Conservation (phyloP, 2,888 invertebrate species). For the Flexamia atlantica region DNA sequence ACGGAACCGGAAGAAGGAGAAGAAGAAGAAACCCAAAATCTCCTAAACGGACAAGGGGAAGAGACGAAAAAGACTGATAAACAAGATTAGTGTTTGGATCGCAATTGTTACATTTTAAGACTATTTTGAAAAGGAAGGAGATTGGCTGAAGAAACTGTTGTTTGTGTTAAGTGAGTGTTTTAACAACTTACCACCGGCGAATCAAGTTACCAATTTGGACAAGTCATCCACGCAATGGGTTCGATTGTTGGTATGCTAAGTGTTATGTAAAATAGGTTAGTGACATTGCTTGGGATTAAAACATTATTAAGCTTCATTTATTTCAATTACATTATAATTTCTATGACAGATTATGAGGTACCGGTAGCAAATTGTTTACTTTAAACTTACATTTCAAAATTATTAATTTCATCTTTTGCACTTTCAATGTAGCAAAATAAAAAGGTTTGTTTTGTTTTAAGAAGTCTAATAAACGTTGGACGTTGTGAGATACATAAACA, state of each 20-base stretch:
- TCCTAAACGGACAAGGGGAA: not conserved
- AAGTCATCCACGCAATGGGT: not conserved
- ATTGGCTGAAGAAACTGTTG: not conserved
- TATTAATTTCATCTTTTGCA: too few relatives aligned
- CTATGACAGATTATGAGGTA: too few relatives aligned
- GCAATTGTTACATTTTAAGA: not conserved
- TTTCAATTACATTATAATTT: too few relatives aligned
- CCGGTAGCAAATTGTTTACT: too few relatives aligned
- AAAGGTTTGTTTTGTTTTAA: too few relatives aligned
- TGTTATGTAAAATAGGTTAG: too few relatives aligned
- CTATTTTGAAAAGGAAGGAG: not conserved
- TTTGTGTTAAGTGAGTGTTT: not conserved
- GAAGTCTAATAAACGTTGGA: too few relatives aligned
- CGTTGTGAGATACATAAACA: too few relatives aligned
- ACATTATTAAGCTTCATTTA: too few relatives aligned
- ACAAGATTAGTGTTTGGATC: conserved; percentile 5
- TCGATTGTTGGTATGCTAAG: conserved; percentile 12
- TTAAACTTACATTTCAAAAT: too few relatives aligned
- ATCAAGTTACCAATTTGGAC: not conserved
- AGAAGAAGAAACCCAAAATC: conserved; percentile 1
- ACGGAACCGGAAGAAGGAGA: conserved; percentile 9
- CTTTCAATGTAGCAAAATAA: too few relatives aligned
- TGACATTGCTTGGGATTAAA: too few relatives aligned
- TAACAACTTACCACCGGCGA: not conserved
- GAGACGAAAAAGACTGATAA: conserved; percentile 8